phyloP scores from a whole-genome alignment of 2,797 vertebrate species.

The Orientallactaga sibirica region DNA sequence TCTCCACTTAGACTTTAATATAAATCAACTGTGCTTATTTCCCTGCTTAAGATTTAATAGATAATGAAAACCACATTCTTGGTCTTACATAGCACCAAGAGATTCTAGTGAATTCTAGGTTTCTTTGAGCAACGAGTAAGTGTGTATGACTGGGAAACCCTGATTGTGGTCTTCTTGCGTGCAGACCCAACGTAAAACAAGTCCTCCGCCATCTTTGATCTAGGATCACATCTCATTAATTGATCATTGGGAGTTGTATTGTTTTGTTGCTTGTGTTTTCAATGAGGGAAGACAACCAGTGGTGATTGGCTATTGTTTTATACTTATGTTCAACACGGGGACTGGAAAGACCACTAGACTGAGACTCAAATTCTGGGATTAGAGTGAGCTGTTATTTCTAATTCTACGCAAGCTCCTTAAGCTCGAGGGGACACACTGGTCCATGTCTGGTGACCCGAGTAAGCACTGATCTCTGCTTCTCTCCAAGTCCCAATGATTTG shows the following conservation, averaged over 20 bases:
- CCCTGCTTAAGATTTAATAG: not conserved
- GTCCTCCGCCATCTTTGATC: not conserved
- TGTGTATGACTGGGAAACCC: not conserved
- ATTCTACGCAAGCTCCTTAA: not conserved
- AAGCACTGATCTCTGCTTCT: not conserved
- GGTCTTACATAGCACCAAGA: not conserved
- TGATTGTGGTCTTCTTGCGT: not conserved
- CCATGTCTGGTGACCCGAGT: not conserved
- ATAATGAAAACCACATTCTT: not conserved
- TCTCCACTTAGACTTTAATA: not conserved
- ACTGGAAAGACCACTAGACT: not conserved
- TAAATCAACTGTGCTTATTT: not conserved
- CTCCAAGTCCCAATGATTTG: not conserved
- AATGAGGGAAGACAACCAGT: not conserved
- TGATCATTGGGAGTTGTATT: slow-evolving; percentile 25
- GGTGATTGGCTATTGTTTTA: not conserved
- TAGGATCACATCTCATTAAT: slow-evolving; percentile 1
- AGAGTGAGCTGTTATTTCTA: not conserved
- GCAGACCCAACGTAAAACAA: not conserved
- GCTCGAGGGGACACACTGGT: not conserved
- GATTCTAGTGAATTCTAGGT: not conserved
- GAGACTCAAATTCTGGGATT: not conserved
- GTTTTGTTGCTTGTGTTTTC: slow-evolving; percentile 25
- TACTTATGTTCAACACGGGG: not conserved
- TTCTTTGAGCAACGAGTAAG: slow-evolving; percentile 15